Conservation (phyloP, 23 tunicate species). For the Styela plicata region DNA sequence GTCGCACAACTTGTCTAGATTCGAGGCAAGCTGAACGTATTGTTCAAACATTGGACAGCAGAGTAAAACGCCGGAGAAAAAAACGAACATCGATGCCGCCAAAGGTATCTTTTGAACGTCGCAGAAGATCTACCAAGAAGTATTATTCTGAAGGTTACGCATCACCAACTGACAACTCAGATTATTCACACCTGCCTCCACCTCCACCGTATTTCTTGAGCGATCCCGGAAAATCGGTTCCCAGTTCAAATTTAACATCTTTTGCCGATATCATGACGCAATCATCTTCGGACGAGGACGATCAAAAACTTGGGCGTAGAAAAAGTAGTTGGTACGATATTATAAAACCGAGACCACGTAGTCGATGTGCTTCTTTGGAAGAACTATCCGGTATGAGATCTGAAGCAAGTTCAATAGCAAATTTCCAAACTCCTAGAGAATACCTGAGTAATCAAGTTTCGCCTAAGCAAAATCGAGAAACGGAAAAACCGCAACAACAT, state of each 20-base stretch:
- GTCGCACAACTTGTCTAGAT: slow-evolving; percentile 5
- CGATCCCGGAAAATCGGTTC: background rate
- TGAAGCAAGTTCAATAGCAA: background rate
- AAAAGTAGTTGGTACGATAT: background rate
- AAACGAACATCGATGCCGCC: background rate
- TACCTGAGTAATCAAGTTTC: background rate
- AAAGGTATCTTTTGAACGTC: background rate
- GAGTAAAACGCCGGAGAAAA: background rate
- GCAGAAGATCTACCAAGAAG: background rate
- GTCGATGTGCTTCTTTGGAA: background rate
- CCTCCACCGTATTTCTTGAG: background rate
- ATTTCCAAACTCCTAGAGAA: background rate
- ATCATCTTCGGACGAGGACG: slow-evolving; percentile 13
- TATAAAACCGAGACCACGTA: background rate
- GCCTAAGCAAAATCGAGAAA: background rate
- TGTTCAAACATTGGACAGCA: background rate
- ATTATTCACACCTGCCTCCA: background rate
- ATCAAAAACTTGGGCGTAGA: background rate
- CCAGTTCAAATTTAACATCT: background rate
- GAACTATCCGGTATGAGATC: background rate
- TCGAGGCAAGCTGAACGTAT: background rate
- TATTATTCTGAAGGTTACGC: background rate
- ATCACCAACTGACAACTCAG: background rate
- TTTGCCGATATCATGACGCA: background rate
- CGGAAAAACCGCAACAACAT: background rate